Evolutionary conservation across 2,888 invertebrate species (phyloP), one percentile per base, ranked within the genome.

Genomic region (Lordiphosa fenestrarum): DNA sequence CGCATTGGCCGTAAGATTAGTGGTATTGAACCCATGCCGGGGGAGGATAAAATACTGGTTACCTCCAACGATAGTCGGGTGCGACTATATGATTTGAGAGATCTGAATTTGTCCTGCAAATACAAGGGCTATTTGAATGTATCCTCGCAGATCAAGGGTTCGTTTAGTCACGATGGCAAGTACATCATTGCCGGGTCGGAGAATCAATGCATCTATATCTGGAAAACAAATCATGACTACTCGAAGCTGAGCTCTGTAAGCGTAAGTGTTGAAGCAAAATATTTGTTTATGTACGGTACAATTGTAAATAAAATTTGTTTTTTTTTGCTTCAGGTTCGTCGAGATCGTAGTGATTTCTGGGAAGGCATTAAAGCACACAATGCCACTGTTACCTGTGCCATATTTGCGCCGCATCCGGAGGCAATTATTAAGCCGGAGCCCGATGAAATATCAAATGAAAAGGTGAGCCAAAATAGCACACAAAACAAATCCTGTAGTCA

Each of bases 11-110:
- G 97, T 13, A 99, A 99, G 88, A 97, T 99, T 46, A 98, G 97
- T 86, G 98, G 99, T 0, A 97, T 99, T 68, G 98, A 99, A 88
- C 96, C 98, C 0, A 95, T 98, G 95, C 97, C 97, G 0, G 92
- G 96, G 6, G 97, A 97, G 88, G 97, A 98, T 85, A 98, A 98
- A 90, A 96, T 98, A 61, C 91, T 99, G 6, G 97, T 99, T 3
- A 99, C 99, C 0, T 98, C 98, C 0, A 99, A 99, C 89, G 99
- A 99, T 87, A 99, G 98, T 76, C 92, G 99, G 7, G 96, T 99
- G 58, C 92, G 99, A 13, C 91, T 99, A 19, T 99, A 99, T 90
- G 99, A 99, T 90, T 91, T 99, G 33, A 90, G 98, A 51, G 99
- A 99, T 88, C 90, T 98, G 56, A 98, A 96, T 84, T 91, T 99